These are phyloP conservation scores for Muscicapa adusta DNA, from an alignment of 2,113 vertebrate species.

Conservation along the genomic window DNA sequence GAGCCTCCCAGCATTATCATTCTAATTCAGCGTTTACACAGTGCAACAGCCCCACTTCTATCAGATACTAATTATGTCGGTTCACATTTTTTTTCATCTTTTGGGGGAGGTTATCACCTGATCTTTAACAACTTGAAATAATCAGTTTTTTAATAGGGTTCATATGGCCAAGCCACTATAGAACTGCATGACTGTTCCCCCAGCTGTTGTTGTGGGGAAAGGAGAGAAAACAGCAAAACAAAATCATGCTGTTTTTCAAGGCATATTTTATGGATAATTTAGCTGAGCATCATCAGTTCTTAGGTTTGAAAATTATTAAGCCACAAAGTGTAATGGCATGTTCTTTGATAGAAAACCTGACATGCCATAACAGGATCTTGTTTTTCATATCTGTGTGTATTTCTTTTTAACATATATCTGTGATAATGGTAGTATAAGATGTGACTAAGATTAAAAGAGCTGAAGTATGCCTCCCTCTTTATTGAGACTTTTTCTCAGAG, in stretches of 20 bases:
- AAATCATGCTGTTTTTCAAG: background rate
- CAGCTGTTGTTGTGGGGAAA: background rate
- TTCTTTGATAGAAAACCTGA: background rate
- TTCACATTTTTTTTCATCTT: background rate
- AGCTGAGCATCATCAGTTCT: background rate
- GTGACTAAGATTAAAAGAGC: background rate
- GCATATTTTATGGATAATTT: background rate
- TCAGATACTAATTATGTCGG: background rate
- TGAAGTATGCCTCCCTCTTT: background rate
- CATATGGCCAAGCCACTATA: background rate
- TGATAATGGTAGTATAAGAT: background rate
- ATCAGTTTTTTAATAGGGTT: conserved; percentile 10
- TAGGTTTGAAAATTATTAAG: background rate
- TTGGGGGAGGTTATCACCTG: background rate
- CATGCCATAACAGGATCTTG: background rate
- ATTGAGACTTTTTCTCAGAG: background rate
- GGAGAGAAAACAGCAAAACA: background rate
- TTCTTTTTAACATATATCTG: background rate
- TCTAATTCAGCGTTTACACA: background rate
- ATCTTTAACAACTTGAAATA: background rate
- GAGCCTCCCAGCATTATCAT: background rate
- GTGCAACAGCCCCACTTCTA: background rate
- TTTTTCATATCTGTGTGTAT: background rate
- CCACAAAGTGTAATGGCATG: background rate
- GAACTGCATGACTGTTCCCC: background rate